Evolutionary conservation across 2,113 vertebrate genomes (phyloP), one percentile per base, ranked within the genome.

Genomic region (Euleptes europaea): DNA sequence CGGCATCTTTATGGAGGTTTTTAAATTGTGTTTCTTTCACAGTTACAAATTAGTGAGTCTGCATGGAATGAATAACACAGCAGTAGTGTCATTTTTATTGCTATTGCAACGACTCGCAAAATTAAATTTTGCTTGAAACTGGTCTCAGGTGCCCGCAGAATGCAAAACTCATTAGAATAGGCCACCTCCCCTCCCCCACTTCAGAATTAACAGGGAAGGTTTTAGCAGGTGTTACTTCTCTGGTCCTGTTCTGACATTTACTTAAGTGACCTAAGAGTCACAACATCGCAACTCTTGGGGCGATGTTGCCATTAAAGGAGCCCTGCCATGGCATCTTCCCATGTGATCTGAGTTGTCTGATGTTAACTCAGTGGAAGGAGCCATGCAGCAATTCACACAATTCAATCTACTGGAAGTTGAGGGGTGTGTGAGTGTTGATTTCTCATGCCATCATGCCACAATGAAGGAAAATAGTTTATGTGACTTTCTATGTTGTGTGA

Each of bases 41-140:
- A 92, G 33, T 90, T 69, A 80, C 70, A 90, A 89, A 88, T 90
- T 85, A 91, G 84, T 80, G 67, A 84, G 82, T 92, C 88, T 92
- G 77, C 42, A 90, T 69, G 86, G 85, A 88, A 91, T 79, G 3
- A 93, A 74, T 88, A 92, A 91, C 81, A 93, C 84, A 93, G 74
- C 76, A 92, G 80, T 31, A 8, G 74, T 92, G 83, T 93, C 66
- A 83, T 92, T 94, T 95, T 93, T 70, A 86, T 94, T 91, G 90
- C 86, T 89, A 42, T 75, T 92, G 75, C 60, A 71, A 92, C 80
- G 89, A 87, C 47, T 90, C 90, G 80, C 49, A 94, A 93, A 90
- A 88, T 94, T 81, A 73, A 91, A 63, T 31, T 93, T 92, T 65
- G 28, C 92, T 88, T 74, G 80, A 79, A 92, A 74, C 33, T 75